These are phyloP conservation scores for Chlorodrepanis virens DNA, from an alignment of 2,113 vertebrate species.

Conservation along the genomic window DNA sequence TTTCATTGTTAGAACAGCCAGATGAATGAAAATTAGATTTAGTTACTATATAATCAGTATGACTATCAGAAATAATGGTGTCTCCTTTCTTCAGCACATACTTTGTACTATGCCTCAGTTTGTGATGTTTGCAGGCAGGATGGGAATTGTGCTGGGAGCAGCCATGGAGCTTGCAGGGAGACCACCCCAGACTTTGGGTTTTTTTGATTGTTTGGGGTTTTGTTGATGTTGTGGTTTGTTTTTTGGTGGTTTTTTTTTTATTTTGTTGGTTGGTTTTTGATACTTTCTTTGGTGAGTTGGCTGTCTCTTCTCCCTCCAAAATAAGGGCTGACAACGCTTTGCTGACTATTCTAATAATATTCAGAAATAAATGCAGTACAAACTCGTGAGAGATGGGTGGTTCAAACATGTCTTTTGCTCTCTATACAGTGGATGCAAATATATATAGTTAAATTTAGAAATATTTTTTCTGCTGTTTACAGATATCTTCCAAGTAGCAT, in stretches of 20 bases:
- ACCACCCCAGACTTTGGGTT: not conserved
- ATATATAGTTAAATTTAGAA: not conserved
- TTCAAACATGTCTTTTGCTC: not conserved
- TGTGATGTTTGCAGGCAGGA: not conserved
- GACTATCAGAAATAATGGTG: not conserved
- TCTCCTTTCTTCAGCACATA: not conserved
- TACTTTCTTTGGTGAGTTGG: not conserved
- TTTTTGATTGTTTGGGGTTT: rapidly evolving
- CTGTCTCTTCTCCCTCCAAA: not conserved
- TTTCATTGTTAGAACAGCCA: slow-evolving; percentile 31
- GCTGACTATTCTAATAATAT: not conserved
- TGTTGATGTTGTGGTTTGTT: not conserved
- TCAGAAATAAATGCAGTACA: not conserved
- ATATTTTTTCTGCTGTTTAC: not conserved
- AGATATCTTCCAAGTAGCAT: not conserved
- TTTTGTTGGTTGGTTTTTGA: not conserved
- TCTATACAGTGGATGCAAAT: not conserved
- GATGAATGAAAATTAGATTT: slow-evolving; percentile 29
- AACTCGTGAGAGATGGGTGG: not conserved
- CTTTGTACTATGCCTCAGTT: not conserved
- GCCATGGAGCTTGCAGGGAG: not conserved
- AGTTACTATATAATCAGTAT: not conserved
- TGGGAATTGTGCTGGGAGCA: not conserved
- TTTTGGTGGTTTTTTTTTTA: no score
- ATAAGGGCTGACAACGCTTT: not conserved